phyloP scores from a whole-genome alignment of 2,888 invertebrate species.

The Andrena bicolor region DNA sequence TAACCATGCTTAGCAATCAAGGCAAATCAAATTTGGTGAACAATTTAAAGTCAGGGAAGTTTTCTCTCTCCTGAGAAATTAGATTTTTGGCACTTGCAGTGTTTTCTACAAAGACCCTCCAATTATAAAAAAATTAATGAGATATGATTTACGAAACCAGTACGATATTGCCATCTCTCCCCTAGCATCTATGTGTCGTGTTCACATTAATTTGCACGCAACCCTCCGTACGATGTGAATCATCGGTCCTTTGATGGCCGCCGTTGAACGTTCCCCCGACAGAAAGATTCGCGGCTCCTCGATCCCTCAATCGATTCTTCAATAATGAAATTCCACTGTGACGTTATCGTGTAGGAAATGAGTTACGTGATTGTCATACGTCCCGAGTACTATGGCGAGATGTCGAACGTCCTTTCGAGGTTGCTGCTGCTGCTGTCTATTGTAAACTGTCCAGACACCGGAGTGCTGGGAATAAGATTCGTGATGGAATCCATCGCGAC shows the following conservation, averaged over 20 bases:
- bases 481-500: slow-evolving; percentile 77
- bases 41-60: too few relatives aligned
- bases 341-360: slow-evolving; percentile 79
- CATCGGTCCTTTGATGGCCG: slow-evolving; percentile 56
- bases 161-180: too few relatives aligned
- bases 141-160: too few relatives aligned
- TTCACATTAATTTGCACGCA: slow-evolving; percentile 50
- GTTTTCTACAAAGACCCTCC: too few relatives aligned
- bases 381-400: slow-evolving; percentile 60
- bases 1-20: too few relatives aligned
- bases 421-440: slow-evolving; percentile 68
- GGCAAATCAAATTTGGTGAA: too few relatives aligned
- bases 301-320: slow-evolving; percentile 68
- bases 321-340: slow-evolving; percentile 76
- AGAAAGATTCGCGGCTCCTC: slow-evolving; percentile 63
- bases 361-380: slow-evolving; percentile 77
- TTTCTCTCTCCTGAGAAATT: too few relatives aligned
- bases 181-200: neutral
- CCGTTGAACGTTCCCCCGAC: slow-evolving; percentile 54
- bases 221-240: slow-evolving; percentile 43
- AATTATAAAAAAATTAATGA: too few relatives aligned
- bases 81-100: too few relatives aligned
- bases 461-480: slow-evolving; percentile 73
- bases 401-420: slow-evolving; percentile 77
- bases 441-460: slow-evolving; percentile 67